Evolutionary conservation across 2,888 invertebrate species (phyloP), one percentile per base, ranked within the genome.

Genomic region (Caenorhabditis doughertyi): DNA sequence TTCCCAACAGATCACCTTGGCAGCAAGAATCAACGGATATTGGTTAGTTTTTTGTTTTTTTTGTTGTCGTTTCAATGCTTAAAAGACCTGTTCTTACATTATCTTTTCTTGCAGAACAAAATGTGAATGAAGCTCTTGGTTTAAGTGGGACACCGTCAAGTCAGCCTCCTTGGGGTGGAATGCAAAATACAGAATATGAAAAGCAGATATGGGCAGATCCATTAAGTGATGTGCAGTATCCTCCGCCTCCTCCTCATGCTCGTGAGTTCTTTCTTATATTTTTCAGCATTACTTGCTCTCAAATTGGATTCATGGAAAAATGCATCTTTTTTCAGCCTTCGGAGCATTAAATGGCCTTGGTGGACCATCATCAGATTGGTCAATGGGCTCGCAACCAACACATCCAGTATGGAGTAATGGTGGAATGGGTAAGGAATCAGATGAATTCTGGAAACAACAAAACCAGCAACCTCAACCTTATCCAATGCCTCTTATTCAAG

Each of bases 331-430:
- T 73, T 16, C 56, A 80, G 80, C 68, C 21, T 80, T 67, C 21
- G 80, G 80, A 0, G 67, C 60, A 44, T 70, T 86, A 68, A 86
- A 86, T 58, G 86, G 87, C 1, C 70, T 87, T 71, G 84, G 79
- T 39, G 86, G 74, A 9, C 83, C 81, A 3, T 60, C 70, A 8
- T 44, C 76, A 1, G 80, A 84, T 23, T 79, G 88, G 84, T 73
- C 79, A 16, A 58, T 68, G 13, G 83, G 80, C 25, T 68, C 77
- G 1, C 77, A 77, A 21, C 68, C 58, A 18, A 3, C 51, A 13
- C 85, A 85, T 44, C 84, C 53, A 8, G 80, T 86, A 55, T 88
- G 88, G 88, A 83, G 86, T 35, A 85, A 88, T 29, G 81, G 86
- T 3, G 65, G 72, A 3, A 81, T 86, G 65, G 83, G 82, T 25